These are phyloP conservation scores for Lepidurus packardi DNA, from an alignment of 1,140 invertebrate species.

Conservation along the genomic window DNA sequence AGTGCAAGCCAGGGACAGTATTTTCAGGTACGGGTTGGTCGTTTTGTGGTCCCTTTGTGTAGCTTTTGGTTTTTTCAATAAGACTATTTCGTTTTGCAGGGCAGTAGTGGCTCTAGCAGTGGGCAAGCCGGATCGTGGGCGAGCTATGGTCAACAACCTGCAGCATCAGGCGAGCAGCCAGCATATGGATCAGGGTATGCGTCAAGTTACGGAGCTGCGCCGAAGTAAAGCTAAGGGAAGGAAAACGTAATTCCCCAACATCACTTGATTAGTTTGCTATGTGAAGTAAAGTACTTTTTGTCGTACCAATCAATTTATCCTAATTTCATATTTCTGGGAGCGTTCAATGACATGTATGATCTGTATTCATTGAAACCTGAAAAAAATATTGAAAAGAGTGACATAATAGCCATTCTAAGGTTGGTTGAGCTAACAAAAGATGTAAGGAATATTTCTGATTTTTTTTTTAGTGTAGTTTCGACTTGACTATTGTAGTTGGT, in stretches of 20 bases:
- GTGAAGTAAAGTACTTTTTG: not conserved
- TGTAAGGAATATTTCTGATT: not conserved
- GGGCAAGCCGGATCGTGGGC: not conserved
- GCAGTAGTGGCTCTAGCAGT: not conserved
- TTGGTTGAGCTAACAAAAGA: too few relatives aligned
- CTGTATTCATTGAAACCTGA: not conserved
- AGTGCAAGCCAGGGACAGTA: not conserved
- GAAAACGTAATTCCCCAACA: not conserved
- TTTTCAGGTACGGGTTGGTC: not conserved
- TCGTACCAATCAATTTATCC: not conserved
- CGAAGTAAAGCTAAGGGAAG: not conserved
- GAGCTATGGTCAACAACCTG: not conserved
- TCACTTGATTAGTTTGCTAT: not conserved
- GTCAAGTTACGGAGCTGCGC: not conserved
- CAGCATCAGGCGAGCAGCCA: not conserved
- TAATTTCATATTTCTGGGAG: slow-evolving; percentile 6
- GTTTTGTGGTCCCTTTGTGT: not conserved
- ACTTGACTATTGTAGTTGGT: not conserved
- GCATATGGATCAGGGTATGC: not conserved
- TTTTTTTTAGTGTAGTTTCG: not conserved
- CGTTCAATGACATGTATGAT: not conserved
- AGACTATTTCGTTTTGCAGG: not conserved
- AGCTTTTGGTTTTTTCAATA: not conserved
- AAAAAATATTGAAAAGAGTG: not conserved
- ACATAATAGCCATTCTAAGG: not conserved